phyloP scores from a whole-genome alignment of 1,140 invertebrate genomes.

The Aphis craccivora region DNA sequence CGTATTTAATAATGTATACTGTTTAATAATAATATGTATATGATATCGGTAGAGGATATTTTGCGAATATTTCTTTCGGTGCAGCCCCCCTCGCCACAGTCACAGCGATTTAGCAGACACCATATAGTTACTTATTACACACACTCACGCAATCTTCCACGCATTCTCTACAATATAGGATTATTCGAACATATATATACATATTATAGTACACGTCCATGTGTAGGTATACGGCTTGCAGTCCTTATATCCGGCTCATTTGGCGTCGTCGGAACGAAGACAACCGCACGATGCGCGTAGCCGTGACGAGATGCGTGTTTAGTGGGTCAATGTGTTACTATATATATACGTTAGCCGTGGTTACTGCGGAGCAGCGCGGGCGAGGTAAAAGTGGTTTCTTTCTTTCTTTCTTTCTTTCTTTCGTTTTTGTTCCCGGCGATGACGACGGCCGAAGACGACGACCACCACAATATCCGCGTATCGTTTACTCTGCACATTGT shows the following conservation, averaged over 20 bases:
- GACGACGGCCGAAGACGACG: background rate
- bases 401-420: background rate
- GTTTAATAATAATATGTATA: background rate
- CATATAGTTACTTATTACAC: background rate
- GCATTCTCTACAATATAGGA: background rate
- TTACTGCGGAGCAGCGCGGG: slow-evolving; percentile 14
- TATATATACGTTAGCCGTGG: background rate
- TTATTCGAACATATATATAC: background rate
- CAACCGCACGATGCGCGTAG: slow-evolving; percentile 9
- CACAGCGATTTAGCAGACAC: background rate
- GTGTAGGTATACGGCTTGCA: background rate
- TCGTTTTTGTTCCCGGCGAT: background rate
- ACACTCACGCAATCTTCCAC: background rate
- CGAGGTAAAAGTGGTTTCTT: slow-evolving; percentile 55
- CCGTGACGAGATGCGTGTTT: slow-evolving; percentile 49
- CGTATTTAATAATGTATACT: background rate
- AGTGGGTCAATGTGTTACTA: slow-evolving; percentile 52
- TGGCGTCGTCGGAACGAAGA: slow-evolving; percentile 26
- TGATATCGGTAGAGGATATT: background rate
- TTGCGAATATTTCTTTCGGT: background rate
- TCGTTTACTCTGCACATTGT: background rate
- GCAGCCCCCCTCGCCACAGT: no score
- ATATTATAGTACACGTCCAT: no score
- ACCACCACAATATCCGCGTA: background rate
- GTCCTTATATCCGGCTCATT: slow-evolving; percentile 37